Evolutionary conservation across 2,113 vertebrate genomes (phyloP), one percentile per base, ranked within the genome.

Genomic region (Nymphicus hollandicus): DNA sequence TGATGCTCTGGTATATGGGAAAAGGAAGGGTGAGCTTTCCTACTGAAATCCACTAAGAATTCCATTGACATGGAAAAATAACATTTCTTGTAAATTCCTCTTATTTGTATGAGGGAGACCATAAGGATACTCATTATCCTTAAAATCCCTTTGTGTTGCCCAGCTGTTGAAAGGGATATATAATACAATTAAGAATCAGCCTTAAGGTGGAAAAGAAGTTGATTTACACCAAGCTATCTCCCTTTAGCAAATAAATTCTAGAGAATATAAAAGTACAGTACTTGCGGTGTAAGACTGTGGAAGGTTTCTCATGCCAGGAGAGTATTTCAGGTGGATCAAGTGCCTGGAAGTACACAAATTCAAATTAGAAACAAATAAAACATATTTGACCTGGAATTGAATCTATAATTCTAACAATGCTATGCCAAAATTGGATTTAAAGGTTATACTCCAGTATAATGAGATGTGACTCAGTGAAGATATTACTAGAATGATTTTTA

Each of bases 351-450:
- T 9, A 71, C 0, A 0, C 5, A 93, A 88, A 90, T 61, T 76
- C n/a, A 52, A 83, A 88, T 9, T 35, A 76, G 44, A 89, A 88
- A 79, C 13, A 84, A 61, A 55, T 60, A 60, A 74, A 63, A 7
- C 46, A 13, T 37, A 72, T 87, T 87, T 70, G 66, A 70, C 10
- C 17, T 3, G 1, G 37, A 94, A 65, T 7, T 56, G 23, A 92
- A 80, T 85, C 69, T 64, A 20, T 81, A 58, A 46, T 85, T 87
- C 19, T 64, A 85, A 43, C 2, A 47, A 63, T 47, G 27, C 18
- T 78, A 44, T 46, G 13, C 33, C 20, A 29, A 71, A 86, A 94
- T 66, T 81, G 33, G 50, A 84, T 88, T 93, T 78, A 78, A 74
- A 90, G 12, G 11, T 60, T 88, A 74, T 74, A 33, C 2, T 47